phyloP scores from a whole-genome alignment of 2,797 vertebrate species.

The Schizopygopsis malacanthus region DNA sequence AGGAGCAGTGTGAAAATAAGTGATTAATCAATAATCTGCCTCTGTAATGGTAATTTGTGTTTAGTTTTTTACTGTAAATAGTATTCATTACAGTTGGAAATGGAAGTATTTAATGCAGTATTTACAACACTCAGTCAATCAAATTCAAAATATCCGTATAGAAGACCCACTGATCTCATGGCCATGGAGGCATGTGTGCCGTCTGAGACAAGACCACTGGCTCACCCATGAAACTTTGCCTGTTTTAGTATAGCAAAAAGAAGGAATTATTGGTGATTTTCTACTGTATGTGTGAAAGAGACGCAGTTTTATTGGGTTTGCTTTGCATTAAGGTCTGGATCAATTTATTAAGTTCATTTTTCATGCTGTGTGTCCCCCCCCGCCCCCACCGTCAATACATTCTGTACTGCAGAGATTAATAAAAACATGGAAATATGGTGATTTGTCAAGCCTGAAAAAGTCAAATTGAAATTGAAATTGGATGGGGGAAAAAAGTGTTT shows the following conservation, averaged over 20 bases:
- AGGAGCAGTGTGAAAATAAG: neutral
- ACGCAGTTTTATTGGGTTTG: neutral
- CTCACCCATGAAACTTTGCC: neutral
- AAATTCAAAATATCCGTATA: neutral
- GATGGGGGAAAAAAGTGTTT: neutral
- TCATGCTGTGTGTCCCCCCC: neutral
- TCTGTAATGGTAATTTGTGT: neutral
- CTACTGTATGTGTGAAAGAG: neutral
- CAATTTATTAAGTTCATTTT: neutral
- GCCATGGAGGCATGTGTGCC: neutral
- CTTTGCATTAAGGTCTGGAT: constrained; percentile 9
- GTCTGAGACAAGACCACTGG: neutral
- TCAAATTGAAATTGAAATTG: neutral
- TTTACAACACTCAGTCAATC: neutral
- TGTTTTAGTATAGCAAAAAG: neutral
- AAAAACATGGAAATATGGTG: neutral
- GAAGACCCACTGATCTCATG: neutral
- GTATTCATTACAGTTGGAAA: neutral
- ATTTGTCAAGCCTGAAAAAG: neutral
- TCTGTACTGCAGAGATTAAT: neutral
- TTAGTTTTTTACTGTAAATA: neutral
- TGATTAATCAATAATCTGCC: neutral
- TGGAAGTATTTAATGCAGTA: neutral
- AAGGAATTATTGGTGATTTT: neutral
- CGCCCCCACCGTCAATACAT: neutral